phyloP scores from a whole-genome alignment of 2,113 vertebrate species.

The Notarius quadriscutis region DNA sequence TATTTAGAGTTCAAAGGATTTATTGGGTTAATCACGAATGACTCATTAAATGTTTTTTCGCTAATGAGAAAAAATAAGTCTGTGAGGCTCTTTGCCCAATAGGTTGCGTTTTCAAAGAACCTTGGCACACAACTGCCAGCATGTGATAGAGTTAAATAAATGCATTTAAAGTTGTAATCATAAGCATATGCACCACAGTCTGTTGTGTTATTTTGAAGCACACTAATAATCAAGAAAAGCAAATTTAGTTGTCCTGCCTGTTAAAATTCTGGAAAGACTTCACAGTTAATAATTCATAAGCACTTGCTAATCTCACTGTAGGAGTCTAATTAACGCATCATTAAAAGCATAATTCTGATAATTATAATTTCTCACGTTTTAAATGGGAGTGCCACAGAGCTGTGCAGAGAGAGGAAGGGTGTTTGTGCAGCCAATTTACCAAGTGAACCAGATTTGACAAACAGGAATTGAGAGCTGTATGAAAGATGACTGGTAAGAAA shows the following conservation, averaged over 20 bases:
- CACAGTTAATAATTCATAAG: conserved; percentile 81
- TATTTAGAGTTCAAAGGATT: conserved; percentile 45
- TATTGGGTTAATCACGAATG: conserved; percentile 43
- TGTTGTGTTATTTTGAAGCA: conserved; percentile 76
- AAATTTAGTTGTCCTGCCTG: conserved; percentile 62
- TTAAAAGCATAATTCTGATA: conserved; percentile 89
- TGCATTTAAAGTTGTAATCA: conserved; percentile 74
- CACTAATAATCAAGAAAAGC: conserved; percentile 69
- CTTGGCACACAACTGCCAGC: conserved; percentile 57
- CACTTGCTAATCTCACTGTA: conserved; percentile 79
- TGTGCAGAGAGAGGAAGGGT: conserved; percentile 69
- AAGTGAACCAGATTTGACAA: conserved; percentile 68
- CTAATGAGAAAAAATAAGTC: conserved; percentile 48
- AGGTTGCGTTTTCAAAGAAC: conserved; percentile 48
- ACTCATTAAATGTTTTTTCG: conserved; percentile 47
- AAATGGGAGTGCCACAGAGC: conserved; percentile 75
- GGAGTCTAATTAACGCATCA: conserved; percentile 87
- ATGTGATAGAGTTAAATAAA: conserved; percentile 67
- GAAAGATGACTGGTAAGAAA: conserved; percentile 2
- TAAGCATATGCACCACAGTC: conserved; percentile 78
- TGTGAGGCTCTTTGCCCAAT: conserved; percentile 45
- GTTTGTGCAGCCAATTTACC: conserved; percentile 76
- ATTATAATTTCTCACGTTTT: conserved; percentile 89
- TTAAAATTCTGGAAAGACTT: conserved; percentile 75
- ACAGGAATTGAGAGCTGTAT: conserved; percentile 26